Evolutionary conservation across 2,797 vertebrate species (phyloP), one percentile per base, ranked within the genome.

Genomic region (Aplochiton taeniatus): DNA sequence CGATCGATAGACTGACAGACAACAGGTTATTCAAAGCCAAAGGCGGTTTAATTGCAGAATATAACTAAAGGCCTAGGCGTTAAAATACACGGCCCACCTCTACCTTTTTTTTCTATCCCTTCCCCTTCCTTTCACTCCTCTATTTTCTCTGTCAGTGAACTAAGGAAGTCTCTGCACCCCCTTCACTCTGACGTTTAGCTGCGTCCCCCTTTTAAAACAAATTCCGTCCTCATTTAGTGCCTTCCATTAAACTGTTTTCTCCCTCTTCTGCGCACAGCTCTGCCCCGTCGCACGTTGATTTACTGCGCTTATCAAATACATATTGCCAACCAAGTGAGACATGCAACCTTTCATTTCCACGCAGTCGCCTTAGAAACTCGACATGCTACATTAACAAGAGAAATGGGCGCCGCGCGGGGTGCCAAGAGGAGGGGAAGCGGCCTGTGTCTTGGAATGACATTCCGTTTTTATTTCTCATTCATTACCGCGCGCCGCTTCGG

Each of bases 311-410:
- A 83, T 86, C 84, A 86, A 81, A 84, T 81, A 81, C 80, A 83
- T 80, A 93, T 92, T 91, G 89, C 89, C 89, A 89, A 89, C 85
- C 84, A 89, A 93, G 90, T 93, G 92, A 93, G 91, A 92, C 88
- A 84, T 92, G 87, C 91, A 92, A 91, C 90, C 91, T 93, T 92
- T 92, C 91, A 93, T 92, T 91, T 90, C 88, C 87, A 87, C 85
- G 81, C 87, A 72, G 81, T 88, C 83, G 76, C 89, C 87, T 89
- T 88, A 85, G 86, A 91, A 91, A 93, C 91, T 91, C 88, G 87
- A 91, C 87, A 91, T 78, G 85, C 83, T 88, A 93, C 91, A 93
- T 93, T 93, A 93, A 90, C 80, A 90, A 91, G 91, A 93, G 84
- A 91, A 92, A 93, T 90, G 88, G 87, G 85, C 83, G 82, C 75